Conservation (phyloP, 2,797 vertebrate genomes). For the Schizopygopsis malacanthus region DNA sequence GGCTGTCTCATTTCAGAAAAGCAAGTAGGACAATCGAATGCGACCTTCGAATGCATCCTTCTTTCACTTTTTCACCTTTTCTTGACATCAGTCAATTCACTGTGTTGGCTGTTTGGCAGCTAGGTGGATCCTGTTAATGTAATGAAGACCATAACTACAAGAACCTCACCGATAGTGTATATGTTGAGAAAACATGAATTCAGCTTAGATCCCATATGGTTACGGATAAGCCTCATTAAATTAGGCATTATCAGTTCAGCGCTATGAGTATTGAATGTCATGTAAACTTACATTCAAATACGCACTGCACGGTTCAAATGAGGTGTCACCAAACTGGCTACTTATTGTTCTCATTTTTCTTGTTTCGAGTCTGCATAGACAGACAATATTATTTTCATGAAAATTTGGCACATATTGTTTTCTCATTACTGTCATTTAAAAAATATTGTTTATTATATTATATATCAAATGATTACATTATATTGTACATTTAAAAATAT, state of each 20-base stretch:
- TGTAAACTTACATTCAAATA: conserved; percentile 18
- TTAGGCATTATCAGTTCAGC: conserved; percentile 26
- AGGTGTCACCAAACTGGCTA: conserved; percentile 60
- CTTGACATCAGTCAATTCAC: not conserved
- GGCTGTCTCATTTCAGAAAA: too few relatives aligned
- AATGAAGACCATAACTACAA: not conserved
- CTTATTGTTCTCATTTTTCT: conserved; percentile 64
- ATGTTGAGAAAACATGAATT: conserved; percentile 27
- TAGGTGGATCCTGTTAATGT: not conserved
- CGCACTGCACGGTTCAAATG: conserved; percentile 35
- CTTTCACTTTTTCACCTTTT: too few relatives aligned
- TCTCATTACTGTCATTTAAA: too few relatives aligned
- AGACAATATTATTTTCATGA: not conserved
- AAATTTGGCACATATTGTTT: too few relatives aligned
- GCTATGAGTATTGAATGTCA: conserved; percentile 49
- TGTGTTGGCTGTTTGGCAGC: not conserved
- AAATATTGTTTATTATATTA: too few relatives aligned
- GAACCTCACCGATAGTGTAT: not conserved
- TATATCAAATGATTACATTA: too few relatives aligned
- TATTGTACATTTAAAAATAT: too few relatives aligned
- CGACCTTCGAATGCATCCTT: too few relatives aligned
- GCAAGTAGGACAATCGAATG: too few relatives aligned
- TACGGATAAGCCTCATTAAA: conserved; percentile 28
- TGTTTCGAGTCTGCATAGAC: conserved; percentile 60
- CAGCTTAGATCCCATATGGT: not conserved